Conservation (phyloP, 2,888 invertebrate genomes). For the Melipona bicolor region DNA sequence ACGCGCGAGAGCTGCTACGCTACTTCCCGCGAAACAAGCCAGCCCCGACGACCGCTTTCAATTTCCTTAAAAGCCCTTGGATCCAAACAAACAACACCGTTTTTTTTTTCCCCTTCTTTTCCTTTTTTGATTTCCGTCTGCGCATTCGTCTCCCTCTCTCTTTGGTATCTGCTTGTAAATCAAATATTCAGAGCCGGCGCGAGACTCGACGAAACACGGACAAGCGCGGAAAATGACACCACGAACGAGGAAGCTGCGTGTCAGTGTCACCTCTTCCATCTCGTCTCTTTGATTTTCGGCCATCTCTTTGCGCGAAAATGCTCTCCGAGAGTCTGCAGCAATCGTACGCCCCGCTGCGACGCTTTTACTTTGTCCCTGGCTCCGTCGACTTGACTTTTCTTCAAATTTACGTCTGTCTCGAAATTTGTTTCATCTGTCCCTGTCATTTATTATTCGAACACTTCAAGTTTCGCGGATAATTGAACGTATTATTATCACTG, state of each 20-base stretch:
- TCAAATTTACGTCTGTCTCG: too few species aligned
- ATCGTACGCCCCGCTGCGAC: background rate
- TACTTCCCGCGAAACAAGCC: conserved; percentile 35
- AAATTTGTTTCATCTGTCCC: too few species aligned
- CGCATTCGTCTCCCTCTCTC: background rate
- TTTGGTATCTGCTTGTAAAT: conserved; percentile 36
- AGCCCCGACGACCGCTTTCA: conserved; percentile 50
- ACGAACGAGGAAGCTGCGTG: background rate
- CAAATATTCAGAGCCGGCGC: conserved; percentile 53
- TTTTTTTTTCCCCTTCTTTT: conserved; percentile 31
- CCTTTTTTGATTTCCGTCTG: too few species aligned
- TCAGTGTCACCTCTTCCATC: conserved; percentile 22
- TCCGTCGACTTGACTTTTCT: too few species aligned
- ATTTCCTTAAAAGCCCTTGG: conserved; percentile 66
- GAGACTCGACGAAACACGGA: conserved; percentile 29
- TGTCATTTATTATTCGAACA: too few species aligned
- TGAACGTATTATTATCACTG: too few species aligned
- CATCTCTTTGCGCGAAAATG: background rate
- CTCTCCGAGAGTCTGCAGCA: background rate
- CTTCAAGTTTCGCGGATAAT: too few species aligned
- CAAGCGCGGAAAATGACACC: conserved; percentile 14
- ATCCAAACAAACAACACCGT: conserved; percentile 26
- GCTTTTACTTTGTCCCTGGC: background rate
- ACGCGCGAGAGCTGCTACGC: conserved; percentile 26
- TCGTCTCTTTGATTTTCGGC: background rate